Conservation (phyloP, 2,888 invertebrate species). For the Gymnoscelis rufifasciata region DNA sequence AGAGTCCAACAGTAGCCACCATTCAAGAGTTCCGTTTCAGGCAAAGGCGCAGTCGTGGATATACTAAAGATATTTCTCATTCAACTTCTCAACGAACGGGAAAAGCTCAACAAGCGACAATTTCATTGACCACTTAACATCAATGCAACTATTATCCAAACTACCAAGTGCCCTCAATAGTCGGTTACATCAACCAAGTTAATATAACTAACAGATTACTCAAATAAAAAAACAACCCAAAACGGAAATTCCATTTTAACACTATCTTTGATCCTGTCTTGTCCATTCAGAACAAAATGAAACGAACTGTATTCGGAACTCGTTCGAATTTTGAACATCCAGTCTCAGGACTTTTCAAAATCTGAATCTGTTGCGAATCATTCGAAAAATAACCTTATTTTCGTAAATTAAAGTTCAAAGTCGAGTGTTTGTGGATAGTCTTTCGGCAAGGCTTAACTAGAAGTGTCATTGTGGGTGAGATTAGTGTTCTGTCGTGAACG, state of each 20-base stretch:
- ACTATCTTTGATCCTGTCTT: conserved; percentile 27
- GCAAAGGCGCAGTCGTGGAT: no score
- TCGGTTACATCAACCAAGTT: conserved; percentile 36
- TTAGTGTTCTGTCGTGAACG: conserved; percentile 56
- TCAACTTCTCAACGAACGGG: neutral
- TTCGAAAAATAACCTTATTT: neutral
- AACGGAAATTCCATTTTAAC: conserved; percentile 38
- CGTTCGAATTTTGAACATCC: conserved; percentile 8
- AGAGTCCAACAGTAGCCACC: no score
- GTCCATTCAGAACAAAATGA: conserved; percentile 11
- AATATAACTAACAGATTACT: conserved; percentile 46
- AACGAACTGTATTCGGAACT: accelerated
- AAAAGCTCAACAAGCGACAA: conserved; percentile 2
- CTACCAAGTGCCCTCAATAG: conserved; percentile 19
- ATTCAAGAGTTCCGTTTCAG: no score
- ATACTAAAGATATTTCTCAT: no score
- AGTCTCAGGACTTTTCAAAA: conserved; percentile 1
- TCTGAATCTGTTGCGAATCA: neutral
- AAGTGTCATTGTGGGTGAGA: conserved; percentile 52
- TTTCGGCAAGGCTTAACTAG: conserved; percentile 41
- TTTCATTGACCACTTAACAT: conserved; percentile 20
- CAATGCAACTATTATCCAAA: conserved; percentile 14
- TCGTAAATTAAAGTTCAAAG: neutral
- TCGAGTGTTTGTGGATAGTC: conserved; percentile 8
- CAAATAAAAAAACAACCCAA: conserved; percentile 33